Evolutionary conservation across 2,888 invertebrate genomes (phyloP).

Genomic region (Ormyrus labotus): DNA sequence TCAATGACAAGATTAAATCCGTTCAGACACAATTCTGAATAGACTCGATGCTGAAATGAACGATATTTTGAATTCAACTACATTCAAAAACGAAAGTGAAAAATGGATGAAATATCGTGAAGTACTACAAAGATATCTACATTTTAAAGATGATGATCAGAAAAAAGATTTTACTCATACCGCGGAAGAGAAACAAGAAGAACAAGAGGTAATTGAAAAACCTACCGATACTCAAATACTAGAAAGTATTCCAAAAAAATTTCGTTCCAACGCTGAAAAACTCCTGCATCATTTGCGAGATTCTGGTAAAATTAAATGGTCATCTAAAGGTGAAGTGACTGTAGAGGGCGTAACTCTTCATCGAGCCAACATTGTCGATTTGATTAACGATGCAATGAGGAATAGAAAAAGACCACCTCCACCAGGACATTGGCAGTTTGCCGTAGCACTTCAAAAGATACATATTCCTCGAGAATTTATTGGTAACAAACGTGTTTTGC

Average conservation of each 20-base stretch:
- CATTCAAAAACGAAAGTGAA: background rate
- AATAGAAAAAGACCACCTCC: slow-evolving; percentile 10
- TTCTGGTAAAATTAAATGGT: slow-evolving; percentile 32
- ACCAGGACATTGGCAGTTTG: slow-evolving; percentile 26
- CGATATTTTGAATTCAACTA: background rate
- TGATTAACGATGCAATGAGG: background rate
- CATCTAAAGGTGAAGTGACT: slow-evolving; percentile 32
- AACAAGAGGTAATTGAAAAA: background rate
- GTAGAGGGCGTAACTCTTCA: slow-evolving; percentile 7
- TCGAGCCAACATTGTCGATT: slow-evolving; percentile 39
- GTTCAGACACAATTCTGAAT: background rate
- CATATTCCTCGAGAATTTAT: slow-evolving; percentile 14
- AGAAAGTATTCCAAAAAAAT: background rate
- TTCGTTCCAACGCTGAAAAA: background rate
- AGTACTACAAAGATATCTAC: background rate
- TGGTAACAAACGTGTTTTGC: slow-evolving; percentile 18
- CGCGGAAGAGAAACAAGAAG: background rate
- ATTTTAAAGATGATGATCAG: background rate
- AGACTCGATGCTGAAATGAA: background rate
- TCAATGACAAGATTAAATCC: background rate
- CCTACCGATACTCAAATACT: background rate
- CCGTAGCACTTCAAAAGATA: slow-evolving; percentile 1
- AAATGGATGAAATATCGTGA: background rate
- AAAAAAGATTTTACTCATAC: background rate
- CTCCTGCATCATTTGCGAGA: background rate